Conservation (phyloP, 1,140 invertebrate genomes). For the Bombus breviceps region DNA sequence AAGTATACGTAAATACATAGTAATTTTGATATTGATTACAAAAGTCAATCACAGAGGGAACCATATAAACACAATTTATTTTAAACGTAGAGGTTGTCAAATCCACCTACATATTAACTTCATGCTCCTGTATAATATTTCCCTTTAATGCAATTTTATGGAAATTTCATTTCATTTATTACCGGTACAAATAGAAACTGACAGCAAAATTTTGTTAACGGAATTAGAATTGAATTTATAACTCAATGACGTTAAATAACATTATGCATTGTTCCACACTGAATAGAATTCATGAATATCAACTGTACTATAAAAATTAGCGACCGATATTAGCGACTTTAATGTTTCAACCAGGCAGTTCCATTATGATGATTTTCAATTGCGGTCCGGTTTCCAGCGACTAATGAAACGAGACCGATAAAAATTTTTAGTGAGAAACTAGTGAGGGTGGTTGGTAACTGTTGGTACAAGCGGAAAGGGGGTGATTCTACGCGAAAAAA, state of each 20-base stretch:
- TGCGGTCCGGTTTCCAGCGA: too few relatives aligned
- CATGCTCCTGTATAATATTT: neutral
- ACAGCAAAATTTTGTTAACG: too few relatives aligned
- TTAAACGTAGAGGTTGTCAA: neutral
- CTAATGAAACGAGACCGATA: neutral
- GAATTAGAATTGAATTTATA: slow-evolving; percentile 13
- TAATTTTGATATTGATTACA: neutral
- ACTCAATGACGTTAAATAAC: neutral
- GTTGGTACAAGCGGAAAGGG: too few relatives aligned
- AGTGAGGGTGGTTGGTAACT: too few relatives aligned
- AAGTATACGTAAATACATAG: too few relatives aligned
- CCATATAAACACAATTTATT: neutral
- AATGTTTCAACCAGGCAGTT: neutral
- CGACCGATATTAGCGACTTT: neutral
- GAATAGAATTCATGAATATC: neutral
- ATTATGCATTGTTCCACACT: neutral
- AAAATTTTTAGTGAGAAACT: slow-evolving; percentile 16
- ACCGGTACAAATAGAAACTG: neutral
- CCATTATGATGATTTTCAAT: neutral
- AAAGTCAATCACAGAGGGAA: neutral
- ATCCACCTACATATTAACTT: neutral
- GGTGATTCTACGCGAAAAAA: too few relatives aligned
- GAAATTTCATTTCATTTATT: neutral
- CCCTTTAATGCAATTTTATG: neutral
- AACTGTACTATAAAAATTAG: too few relatives aligned